These are phyloP conservation scores for Hydroisotoma schaefferi DNA, from an alignment of 2,888 invertebrate species.

Conservation along the genomic window DNA sequence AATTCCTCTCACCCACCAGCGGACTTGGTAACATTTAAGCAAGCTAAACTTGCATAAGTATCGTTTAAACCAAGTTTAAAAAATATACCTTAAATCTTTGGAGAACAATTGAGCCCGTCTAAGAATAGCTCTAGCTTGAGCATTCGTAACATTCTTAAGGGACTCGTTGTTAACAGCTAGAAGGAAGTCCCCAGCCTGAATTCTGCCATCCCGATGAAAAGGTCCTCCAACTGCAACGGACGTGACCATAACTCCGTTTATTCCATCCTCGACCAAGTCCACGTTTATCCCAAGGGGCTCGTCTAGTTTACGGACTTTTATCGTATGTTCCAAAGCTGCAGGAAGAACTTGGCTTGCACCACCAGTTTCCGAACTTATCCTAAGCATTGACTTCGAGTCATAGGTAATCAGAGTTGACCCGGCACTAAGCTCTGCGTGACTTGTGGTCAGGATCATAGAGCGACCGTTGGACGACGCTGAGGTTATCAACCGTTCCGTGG, in stretches of 20 bases:
- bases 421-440: slow-evolving; percentile 37
- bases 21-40: too few species aligned
- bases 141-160: slow-evolving; percentile 58
- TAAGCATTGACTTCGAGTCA: slow-evolving; percentile 21
- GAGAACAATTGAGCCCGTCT: slow-evolving; percentile 59
- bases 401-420: slow-evolving; percentile 17
- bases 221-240: slow-evolving; percentile 57
- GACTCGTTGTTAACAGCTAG: slow-evolving; percentile 59
- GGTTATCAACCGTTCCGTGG: slow-evolving; percentile 50
- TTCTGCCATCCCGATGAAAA: slow-evolving; percentile 58
- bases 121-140: slow-evolving; percentile 60
- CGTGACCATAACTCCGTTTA: slow-evolving; percentile 56
- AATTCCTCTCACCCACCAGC: too few species aligned
- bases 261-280: slow-evolving; percentile 59
- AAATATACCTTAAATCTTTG: slow-evolving; percentile 59
- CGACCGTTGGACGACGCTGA: slow-evolving; percentile 35
- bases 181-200: slow-evolving; percentile 60
- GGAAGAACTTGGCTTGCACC: slow-evolving; percentile 51
- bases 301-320: slow-evolving; percentile 58
- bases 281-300: slow-evolving; percentile 59
- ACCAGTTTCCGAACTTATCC: slow-evolving; percentile 11
- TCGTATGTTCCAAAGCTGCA: slow-evolving; percentile 56
- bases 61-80: too few species aligned
- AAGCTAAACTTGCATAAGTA: too few species aligned
- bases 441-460: slow-evolving; percentile 34